Conservation (phyloP, 2,797 vertebrate genomes). For the Tenualosa thibaudeaui region DNA sequence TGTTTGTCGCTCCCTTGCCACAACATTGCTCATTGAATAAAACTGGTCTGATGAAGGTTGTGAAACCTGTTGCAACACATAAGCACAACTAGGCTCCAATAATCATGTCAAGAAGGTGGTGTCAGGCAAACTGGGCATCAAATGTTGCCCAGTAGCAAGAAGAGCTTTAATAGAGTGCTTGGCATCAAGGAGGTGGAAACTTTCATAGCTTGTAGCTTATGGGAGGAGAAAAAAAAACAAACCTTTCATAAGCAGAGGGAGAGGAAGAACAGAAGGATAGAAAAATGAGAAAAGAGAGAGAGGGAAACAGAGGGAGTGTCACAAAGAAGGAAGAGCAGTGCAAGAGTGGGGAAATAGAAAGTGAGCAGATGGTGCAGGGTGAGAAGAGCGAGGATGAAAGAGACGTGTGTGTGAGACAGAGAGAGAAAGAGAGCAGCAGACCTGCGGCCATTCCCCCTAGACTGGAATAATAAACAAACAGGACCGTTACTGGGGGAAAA, state of each 20-base stretch:
- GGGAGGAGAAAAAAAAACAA: not conserved
- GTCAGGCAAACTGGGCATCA: not conserved
- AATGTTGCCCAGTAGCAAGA: not conserved
- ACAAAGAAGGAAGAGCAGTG: not conserved
- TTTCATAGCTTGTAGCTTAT: not conserved
- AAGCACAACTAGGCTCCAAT: not conserved
- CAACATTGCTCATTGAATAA: not conserved
- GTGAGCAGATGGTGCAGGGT: not conserved
- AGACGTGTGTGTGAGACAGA: not conserved
- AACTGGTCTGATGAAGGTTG: not conserved
- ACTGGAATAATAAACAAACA: constrained; percentile 12
- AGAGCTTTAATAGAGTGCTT: not conserved
- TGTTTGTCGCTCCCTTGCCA: not conserved
- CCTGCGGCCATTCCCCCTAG: not conserved
- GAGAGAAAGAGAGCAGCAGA: not conserved
- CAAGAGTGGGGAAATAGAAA: not conserved
- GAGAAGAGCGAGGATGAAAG: not conserved
- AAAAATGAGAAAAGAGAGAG: not conserved
- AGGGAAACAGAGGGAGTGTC: not conserved
- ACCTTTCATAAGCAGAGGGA: not conserved
- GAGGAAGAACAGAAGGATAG: not conserved
- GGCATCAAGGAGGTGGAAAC: constrained; percentile 1
- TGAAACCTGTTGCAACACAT: not conserved
- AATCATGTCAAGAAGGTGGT: not conserved
- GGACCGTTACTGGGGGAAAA: not conserved